A percentile compares a stretch with the other conserved stretches of the same genome.
phyloP scores from a whole-genome alignment of 2,113 vertebrate genomes.

The Pseudorectes ferrugineus region DNA sequence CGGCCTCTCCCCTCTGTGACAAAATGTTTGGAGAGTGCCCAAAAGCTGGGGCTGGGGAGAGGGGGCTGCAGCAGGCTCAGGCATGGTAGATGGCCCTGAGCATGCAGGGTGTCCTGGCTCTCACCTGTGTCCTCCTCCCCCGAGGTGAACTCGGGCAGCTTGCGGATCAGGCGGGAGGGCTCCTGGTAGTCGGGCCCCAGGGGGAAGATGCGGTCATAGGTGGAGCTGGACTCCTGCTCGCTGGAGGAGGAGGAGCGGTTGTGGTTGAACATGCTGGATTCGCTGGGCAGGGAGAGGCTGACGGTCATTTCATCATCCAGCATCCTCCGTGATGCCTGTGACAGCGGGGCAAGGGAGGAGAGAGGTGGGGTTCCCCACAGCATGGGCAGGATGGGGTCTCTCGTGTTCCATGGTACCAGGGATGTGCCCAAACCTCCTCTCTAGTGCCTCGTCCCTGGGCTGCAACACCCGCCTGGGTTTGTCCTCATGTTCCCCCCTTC shows the following conservation, averaged over 20 bases:
- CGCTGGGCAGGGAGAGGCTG: slow-evolving; percentile 89
- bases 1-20: background rate
- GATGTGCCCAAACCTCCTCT: background rate
- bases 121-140: slow-evolving; percentile 83
- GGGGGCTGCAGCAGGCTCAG: background rate
- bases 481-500: background rate
- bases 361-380: background rate
- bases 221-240: slow-evolving; percentile 86
- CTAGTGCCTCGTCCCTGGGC: background rate
- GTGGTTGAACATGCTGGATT: slow-evolving; percentile 85
- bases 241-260: slow-evolving; percentile 85
- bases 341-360: background rate
- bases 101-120: background rate
- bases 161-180: slow-evolving; percentile 86
- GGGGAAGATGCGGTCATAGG: slow-evolving; percentile 94
- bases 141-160: slow-evolving; percentile 85
- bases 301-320: slow-evolving; percentile 92
- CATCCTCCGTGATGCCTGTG: slow-evolving; percentile 88
- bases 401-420: background rate
- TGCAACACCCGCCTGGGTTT: background rate
- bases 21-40: background rate
- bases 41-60: background rate
- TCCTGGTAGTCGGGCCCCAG: slow-evolving; percentile 94
- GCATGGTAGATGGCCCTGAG: background rate
- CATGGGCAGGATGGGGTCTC: fast-evolving